Base-by-base conservation (phyloP, 2,888 invertebrate species). In the Microchrysa polita region DNA sequence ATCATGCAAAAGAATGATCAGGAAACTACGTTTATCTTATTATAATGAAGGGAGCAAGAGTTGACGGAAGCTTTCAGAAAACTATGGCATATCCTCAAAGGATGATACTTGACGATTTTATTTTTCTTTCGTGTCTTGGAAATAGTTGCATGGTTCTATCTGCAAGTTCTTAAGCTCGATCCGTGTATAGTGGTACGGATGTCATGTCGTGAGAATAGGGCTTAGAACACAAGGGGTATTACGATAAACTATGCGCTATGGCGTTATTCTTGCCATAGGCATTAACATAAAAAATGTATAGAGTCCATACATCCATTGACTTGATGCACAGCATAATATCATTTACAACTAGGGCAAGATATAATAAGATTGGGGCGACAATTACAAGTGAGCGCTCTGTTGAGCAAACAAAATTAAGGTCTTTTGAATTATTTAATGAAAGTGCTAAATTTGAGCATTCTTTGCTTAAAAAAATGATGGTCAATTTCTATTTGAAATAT, bases 21-120 rank as follows among this genome's bases (percentile, higher is more conserved):
- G 20, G 10, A 55, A 55, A 16, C 22, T 55, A 55, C 55, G 55
- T 55, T 55, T 55, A 55, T 55, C 55, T 55, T 20, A 55, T 55
- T 55, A 55, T 18, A 55, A 55, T 18, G 18, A 18, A 10, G 55
- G 18, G 22, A 55, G 10, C 22, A 55, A 18, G 22, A 55, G 55
- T 16, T 55, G 22, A 55, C 22, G 22, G 55, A 55, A 55, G 4
- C 22, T n/a, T 5, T 0, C 4, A 55, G 55, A 55, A 55, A 48
- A 4, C 48, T 48, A 48, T 48, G 48, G 48, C 12, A n/a, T 12
- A 48, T 48, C 16, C 48, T 48, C 48, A 48, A 48, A 48, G 48
- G 48, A 48, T n/a, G 10, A 10, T 48, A 48, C 48, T 48, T 48
- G 48, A 48, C 48, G 48, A 48, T 12, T 48, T n/a, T 48, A 48